Conservation (phyloP, 2,113 vertebrate species). For the Panthera uncia region DNA sequence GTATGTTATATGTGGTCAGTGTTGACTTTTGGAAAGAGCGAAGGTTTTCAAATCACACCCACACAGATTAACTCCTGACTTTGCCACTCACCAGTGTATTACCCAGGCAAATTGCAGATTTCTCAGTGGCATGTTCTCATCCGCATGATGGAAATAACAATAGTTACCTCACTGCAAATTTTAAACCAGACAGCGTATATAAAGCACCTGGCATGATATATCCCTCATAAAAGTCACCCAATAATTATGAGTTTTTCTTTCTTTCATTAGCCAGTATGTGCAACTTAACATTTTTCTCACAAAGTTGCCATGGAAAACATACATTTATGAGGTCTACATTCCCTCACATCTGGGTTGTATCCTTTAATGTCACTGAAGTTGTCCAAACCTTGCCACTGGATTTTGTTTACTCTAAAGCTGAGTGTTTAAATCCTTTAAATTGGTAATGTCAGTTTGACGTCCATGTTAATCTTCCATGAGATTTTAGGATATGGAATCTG, state of each 20-base stretch:
- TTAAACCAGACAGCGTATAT: not conserved
- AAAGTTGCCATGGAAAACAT: not conserved
- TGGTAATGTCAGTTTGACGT: slow-evolving; percentile 71
- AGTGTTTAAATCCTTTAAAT: slow-evolving; percentile 73
- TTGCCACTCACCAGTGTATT: not conserved
- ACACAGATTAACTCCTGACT: not conserved
- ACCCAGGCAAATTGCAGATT: not conserved
- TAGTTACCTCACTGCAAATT: not conserved
- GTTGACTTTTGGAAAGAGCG: slow-evolving; percentile 13
- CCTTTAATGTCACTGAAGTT: slow-evolving; percentile 45
- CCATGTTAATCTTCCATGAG: slow-evolving; percentile 71
- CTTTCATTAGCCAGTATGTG: not conserved
- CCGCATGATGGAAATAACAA: not conserved
- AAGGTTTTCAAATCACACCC: not conserved
- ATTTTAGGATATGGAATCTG: slow-evolving; percentile 62
- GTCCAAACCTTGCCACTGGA: slow-evolving; percentile 67
- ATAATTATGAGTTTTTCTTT: slow-evolving; percentile 51
- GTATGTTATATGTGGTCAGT: not conserved
- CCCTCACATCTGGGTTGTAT: slow-evolving; percentile 65
- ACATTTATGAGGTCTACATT: slow-evolving; percentile 24
- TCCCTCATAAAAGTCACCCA: slow-evolving; percentile 47
- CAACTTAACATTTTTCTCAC: slow-evolving; percentile 45
- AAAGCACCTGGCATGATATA: not conserved
- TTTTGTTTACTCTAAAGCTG: slow-evolving; percentile 72
- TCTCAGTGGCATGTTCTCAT: not conserved